Percentiles rank a stretch among this genome's conserved stretches.
Conservation (phyloP, 2,797 vertebrate species). For the Sternarchorhynchus goeldii region DNA sequence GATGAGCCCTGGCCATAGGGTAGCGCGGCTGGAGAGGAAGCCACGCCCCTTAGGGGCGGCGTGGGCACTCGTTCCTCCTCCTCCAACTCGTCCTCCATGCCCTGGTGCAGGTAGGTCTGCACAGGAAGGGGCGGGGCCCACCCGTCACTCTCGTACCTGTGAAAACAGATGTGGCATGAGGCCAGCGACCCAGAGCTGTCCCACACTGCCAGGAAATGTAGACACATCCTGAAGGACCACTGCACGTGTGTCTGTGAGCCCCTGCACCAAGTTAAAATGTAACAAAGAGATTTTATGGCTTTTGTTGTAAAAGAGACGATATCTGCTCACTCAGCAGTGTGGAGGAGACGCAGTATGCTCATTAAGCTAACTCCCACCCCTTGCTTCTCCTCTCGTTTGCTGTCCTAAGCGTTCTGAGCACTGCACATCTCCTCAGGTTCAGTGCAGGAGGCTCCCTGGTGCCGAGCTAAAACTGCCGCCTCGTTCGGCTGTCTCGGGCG, state of each 20-base stretch:
- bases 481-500: conserved; percentile 16
- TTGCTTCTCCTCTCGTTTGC: conserved; percentile 37
- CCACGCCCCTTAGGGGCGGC: conserved; percentile 92
- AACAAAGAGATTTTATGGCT: conserved; percentile 41
- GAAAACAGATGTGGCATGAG: conserved; percentile 51
- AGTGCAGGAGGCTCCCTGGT: conserved; percentile 30
- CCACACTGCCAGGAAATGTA: conserved; percentile 71
- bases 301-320: conserved; percentile 32
- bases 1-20: conserved; percentile 97
- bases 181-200: conserved; percentile 72
- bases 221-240: conserved; percentile 8
- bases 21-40: conserved; percentile 93
- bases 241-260: not conserved
- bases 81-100: conserved; percentile 97
- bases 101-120: conserved; percentile 97
- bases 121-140: conserved; percentile 96
- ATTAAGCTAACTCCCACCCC: conserved; percentile 35
- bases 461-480: conserved; percentile 25
- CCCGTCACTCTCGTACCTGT: conserved; percentile 94
- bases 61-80: conserved; percentile 97
- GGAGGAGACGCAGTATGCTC: conserved; percentile 48
- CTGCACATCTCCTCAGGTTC: conserved; percentile 20
- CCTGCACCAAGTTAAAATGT: conserved; percentile 68
- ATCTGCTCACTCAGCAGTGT: conserved; percentile 48
- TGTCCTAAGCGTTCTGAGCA: conserved; percentile 47